phyloP scores from a whole-genome alignment of 2,113 vertebrate genomes.

The Sprattus sprattus region DNA sequence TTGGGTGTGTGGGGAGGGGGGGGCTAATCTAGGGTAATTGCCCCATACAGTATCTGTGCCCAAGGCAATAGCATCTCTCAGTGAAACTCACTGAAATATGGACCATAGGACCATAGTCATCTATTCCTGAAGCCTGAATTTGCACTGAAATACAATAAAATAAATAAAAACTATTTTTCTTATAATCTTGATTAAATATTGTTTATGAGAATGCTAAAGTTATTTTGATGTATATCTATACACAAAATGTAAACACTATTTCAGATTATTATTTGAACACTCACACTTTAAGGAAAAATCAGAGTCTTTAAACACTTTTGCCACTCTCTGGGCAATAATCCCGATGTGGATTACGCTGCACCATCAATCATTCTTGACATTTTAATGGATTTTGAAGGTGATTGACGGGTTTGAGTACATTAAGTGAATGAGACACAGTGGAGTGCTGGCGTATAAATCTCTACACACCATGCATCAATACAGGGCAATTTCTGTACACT shows the following conservation, averaged over 20 bases:
- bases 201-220: too few relatives aligned
- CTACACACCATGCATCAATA: neutral
- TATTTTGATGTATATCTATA: too few relatives aligned
- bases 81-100: neutral
- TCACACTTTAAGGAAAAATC: too few relatives aligned
- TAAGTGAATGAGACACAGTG: neutral
- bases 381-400: neutral
- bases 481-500: neutral
- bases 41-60: neutral
- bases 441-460: neutral
- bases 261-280: too few relatives aligned
- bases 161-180: too few relatives aligned
- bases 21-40: slow-evolving; percentile 15
- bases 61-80: neutral
- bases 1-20: neutral
- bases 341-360: neutral
- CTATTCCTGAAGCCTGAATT: too few relatives aligned
- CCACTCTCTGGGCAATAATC: neutral
- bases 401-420: neutral
- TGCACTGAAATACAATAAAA: too few relatives aligned
- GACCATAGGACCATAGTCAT: too few relatives aligned
- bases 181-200: too few relatives aligned
- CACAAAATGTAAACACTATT: too few relatives aligned
- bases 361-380: neutral
- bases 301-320: neutral